Base-by-base conservation (phyloP, 2,888 invertebrate species). In the Thumatha senex region DNA sequence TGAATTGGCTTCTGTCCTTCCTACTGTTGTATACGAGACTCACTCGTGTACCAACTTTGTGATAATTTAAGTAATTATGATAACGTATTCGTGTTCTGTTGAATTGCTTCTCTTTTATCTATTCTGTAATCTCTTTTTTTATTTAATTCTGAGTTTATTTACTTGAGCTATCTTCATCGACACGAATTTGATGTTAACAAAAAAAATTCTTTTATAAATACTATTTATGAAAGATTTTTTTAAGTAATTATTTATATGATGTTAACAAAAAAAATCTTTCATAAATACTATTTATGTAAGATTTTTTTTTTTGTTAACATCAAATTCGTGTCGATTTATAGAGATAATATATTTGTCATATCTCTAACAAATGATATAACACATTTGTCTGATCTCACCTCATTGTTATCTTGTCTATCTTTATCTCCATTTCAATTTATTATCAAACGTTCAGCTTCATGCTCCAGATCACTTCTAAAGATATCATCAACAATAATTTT, bases 381-480 rank as follows among this genome's bases (percentile, higher is more conserved):
- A 39, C 15, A 15, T 39, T 3, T 39, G 36, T 36, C 7, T 24
- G 7, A 39, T n/a, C 18, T 24, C n/a, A 7, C 18, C 7, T 4
- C 11, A 31, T 24, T 11, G 13, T 36, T 36, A 36, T 36, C 18
- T 10, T 18, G n/a, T n/a, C 1, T 39, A 39, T 15, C n/a, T 15
- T 18, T 39, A 39, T 5, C 39, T 18, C 46, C 50, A 54, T 54
- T 39, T 47, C 40, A 42, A 40, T 13, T 36, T 46, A 42, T 29
- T n/a, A 9, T 29, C 10, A 40, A 35, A 7, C 31, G 39, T 52
- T 52, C 51, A 52, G 51, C 58, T 57, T 59, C 24, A 62, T 50
- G 56, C 67, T 66, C 63, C 49, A 54, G 40, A 48, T 54, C 45
- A 40, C 40, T 36, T 44, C 11, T 46, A 34, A 46, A 29, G 36